These are phyloP conservation scores for Aldrovandia affinis DNA, from an alignment of 2,797 vertebrate genomes.

Conservation along the genomic window DNA sequence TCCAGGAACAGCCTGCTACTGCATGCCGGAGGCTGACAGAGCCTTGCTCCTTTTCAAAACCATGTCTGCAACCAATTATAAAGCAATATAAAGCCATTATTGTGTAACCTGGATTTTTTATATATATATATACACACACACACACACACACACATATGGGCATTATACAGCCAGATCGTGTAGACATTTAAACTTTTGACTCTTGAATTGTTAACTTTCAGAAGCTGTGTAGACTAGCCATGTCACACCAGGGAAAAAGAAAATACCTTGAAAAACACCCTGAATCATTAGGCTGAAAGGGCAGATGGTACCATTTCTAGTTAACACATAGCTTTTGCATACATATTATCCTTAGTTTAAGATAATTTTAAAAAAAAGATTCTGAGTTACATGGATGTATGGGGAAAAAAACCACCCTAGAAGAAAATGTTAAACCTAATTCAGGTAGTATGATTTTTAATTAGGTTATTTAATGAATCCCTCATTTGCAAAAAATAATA, in stretches of 20 bases:
- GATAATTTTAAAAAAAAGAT: too few relatives aligned
- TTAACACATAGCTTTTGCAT: too few relatives aligned
- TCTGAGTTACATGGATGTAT: not conserved
- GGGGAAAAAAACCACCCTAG: not conserved
- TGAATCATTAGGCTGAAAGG: too few relatives aligned
- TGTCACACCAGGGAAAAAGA: constrained; percentile 15
- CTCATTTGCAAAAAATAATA: too few relatives aligned
- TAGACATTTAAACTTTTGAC: constrained; percentile 36
- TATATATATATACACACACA: constrained; percentile 43
- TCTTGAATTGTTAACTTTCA: constrained; percentile 29
- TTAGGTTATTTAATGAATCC: not conserved
- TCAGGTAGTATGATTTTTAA: not conserved
- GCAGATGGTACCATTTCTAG: too few relatives aligned
- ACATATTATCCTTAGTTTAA: too few relatives aligned
- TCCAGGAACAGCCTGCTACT: constrained; percentile 20
- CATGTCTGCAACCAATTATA: constrained; percentile 25
- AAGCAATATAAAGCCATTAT: constrained; percentile 27
- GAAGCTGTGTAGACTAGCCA: constrained; percentile 8
- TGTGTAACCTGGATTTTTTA: constrained; percentile 48
- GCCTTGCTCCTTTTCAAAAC: constrained; percentile 10
- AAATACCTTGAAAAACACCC: too few relatives aligned
- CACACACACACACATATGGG: not conserved
- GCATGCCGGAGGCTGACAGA: constrained; percentile 20
- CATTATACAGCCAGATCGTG: constrained; percentile 13
- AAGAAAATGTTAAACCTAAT: not conserved